A percentile compares a stretch with the other conserved stretches of the same genome.
Conservation (phyloP, 2,797 vertebrate species). For the Hypotaenidia philippensis region DNA sequence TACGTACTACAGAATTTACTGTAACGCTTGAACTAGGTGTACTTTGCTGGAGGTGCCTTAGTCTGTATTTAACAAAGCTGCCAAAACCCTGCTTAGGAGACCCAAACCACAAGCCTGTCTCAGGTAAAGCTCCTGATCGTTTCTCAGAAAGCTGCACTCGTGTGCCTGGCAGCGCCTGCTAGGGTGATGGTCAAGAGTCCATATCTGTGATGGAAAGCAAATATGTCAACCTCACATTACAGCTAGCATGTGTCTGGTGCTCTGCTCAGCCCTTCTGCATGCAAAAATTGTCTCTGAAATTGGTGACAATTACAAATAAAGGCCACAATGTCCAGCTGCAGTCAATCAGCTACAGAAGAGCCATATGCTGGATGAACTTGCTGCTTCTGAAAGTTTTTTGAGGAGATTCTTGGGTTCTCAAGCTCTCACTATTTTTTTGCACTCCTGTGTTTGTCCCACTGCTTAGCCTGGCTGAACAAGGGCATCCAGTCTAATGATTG, state of each 20-base stretch:
- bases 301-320: background rate
- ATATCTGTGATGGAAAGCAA: background rate
- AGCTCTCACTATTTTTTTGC: background rate
- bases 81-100: background rate
- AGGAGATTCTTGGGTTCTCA: background rate
- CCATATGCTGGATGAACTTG: background rate
- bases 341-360: background rate
- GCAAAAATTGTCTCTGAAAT: background rate
- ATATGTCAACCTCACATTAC: background rate
- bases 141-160: background rate
- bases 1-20: background rate
- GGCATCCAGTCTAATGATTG: background rate
- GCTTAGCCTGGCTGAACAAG: background rate
- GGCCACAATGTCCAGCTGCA: background rate
- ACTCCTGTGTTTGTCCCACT: background rate
- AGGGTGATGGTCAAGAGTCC: background rate
- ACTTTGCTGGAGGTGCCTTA: background rate
- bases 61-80: background rate
- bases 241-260: background rate
- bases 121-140: background rate
- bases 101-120: background rate
- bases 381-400: background rate
- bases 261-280: background rate
- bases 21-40: background rate
- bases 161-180: background rate